Evolutionary conservation across 35 echinoderm and acorn worm species (phyloP), one percentile per base, ranked within the genome.

Genomic region (Lytechinus variegatus): DNA sequence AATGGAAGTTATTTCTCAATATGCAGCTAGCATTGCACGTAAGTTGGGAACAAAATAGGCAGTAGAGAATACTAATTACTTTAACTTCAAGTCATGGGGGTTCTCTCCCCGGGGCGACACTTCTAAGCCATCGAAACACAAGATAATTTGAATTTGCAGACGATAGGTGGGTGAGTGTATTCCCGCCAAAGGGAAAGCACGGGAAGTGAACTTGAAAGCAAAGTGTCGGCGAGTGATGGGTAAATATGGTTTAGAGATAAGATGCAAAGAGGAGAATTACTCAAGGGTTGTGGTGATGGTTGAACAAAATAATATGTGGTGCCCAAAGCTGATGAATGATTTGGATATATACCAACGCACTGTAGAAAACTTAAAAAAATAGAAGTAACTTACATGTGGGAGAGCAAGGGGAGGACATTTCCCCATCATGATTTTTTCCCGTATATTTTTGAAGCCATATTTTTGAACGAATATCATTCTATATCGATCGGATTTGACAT

Each of bases 61-160:
- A 24, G 66, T 79, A 24, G 66, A 79, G 66, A 79, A 79, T 79
- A 79, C 66, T 79, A 79, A 79, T 79, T 79, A 79, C 66, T 79
- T 79, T 79, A 79, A 79, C 66, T 79, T 7, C 66, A 79, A 79
- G 66, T 24, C 66, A 24, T 79, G 14, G 14, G 66, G 66, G 21
- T 79, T 79, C 14, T 16, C n/a, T 79, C 66, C 66, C 66, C 66
- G n/a, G 66, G 24, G 66, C 66, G 66, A 79, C 66, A 24, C 66
- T 79, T 79, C 19, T 79, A 79, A 79, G 66, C 66, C 16, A 79
- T 79, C 66, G 66, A 79, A 79, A 19, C 66, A 79, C 66, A 24
- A 24, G 66, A 79, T 79, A 79, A 79, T 79, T 79, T 79, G 66
- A 79, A 79, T 79, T 79, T 79, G 66, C 66, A n/a, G 66, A 79